Conservation (phyloP, 2,888 invertebrate genomes). For the Lapara coniferarum region DNA sequence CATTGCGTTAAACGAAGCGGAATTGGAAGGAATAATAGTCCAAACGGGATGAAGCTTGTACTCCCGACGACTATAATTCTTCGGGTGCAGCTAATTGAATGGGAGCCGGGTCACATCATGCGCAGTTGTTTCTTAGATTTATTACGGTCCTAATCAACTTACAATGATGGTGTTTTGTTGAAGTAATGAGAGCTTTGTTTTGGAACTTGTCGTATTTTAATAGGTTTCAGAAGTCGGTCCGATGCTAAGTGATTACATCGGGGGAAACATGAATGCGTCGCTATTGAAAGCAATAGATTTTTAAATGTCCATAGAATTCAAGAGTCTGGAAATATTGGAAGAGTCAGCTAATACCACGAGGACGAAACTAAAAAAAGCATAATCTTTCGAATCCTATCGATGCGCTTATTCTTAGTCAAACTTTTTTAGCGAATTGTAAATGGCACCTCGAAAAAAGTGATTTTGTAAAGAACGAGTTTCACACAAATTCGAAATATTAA, state of each 20-base stretch:
- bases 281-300: no score
- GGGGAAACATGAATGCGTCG: no score
- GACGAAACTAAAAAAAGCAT: no score
- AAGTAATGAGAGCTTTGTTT: background rate
- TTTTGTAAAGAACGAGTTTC: no score
- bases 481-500: background rate
- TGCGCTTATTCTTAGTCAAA: no score
- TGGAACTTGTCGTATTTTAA: background rate
- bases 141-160: constrained; percentile 6
- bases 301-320: no score
- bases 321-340: no score
- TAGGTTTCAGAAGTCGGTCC: background rate
- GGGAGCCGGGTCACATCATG: constrained; percentile 30
- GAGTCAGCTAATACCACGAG: no score
- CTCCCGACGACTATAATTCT: constrained; percentile 45
- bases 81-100: constrained; percentile 47
- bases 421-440: background rate
- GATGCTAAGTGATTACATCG: background rate
- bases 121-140: constrained; percentile 17
- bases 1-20: constrained; percentile 53
- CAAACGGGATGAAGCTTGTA: constrained; percentile 50
- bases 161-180: background rate
- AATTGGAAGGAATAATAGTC: constrained; percentile 48
- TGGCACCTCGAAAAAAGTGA: background rate
- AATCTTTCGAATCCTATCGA: no score